These are phyloP conservation scores for Condylura cristata DNA, from an alignment of 2,113 vertebrate genomes.

Conservation along the genomic window DNA sequence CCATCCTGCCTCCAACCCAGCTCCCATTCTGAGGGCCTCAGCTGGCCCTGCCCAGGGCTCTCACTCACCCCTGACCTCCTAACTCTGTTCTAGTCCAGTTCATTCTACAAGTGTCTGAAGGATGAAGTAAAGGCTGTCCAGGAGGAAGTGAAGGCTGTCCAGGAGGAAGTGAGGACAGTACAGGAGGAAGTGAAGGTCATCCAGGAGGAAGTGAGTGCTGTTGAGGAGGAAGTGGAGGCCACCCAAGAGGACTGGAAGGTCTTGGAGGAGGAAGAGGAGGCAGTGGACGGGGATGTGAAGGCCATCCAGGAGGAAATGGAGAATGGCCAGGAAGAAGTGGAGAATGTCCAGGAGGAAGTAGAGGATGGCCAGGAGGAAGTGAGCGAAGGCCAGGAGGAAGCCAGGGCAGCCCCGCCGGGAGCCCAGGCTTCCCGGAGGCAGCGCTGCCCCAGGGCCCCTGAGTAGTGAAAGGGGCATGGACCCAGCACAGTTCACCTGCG, in stretches of 20 bases:
- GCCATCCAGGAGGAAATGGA: not conserved
- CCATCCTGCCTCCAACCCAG: not conserved
- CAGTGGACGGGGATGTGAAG: not conserved
- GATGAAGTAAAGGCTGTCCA: constrained; percentile 55
- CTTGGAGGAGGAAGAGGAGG: not conserved
- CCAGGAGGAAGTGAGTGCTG: not conserved
- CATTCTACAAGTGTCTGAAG: constrained; percentile 5
- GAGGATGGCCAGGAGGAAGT: constrained; percentile 78
- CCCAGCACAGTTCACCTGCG: accelerated
- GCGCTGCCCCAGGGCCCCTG: accelerated
- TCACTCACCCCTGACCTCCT: not conserved
- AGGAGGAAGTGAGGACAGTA: not conserved
- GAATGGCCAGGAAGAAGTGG: accelerated
- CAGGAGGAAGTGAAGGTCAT: not conserved
- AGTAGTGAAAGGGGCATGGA: no score
- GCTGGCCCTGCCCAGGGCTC: not conserved
- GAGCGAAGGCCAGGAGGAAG: constrained; percentile 58
- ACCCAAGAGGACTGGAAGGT: not conserved
- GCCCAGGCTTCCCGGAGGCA: not conserved
- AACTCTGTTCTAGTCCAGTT: constrained; percentile 61
- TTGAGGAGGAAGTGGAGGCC: not conserved
- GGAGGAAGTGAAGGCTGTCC: constrained; percentile 65
- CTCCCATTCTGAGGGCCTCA: not conserved
- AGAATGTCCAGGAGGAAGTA: constrained; percentile 49
- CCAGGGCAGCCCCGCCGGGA: not conserved